Base-by-base conservation (phyloP, 2,113 vertebrate genomes). In the Podocnemis expansa region DNA sequence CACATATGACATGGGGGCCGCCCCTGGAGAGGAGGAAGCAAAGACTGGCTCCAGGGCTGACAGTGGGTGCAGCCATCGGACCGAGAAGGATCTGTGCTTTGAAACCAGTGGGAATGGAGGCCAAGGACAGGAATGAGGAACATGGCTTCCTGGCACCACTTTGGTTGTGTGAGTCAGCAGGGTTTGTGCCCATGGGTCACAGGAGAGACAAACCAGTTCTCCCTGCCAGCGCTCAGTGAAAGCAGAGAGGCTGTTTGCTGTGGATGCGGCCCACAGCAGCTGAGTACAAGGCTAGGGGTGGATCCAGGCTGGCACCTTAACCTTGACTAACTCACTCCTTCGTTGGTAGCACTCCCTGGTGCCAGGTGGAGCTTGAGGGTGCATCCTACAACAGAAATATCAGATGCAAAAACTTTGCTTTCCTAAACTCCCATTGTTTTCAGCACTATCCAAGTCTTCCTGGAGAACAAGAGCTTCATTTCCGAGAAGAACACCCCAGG, bases 281-380 rank as follows among this genome's bases (percentile, higher is more conserved):
- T 6, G 60, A 63, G 31, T 13, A 34, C 60, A 17, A 3, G 27
- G 14, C 60, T 7, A 12, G 11, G 27, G 29, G 3, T 47, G 12
- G 58, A 31, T 31, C 29, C 58, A 31, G 29, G 58, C 27, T 31
- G 29, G 6, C 27, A 2, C 58, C 3, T 60, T 60, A 60, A 60
- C 13, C 58, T 56, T 25, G 25, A 24, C 10, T 56, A 10, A 27
- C 55, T 56, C 47, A 51, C 10, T 51, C 8, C 3, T 8, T 51
- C 10, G 10, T 51, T 8, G 60, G 29, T 29, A 16, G 11, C 14
- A 7, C 58, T 63, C 67, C 3, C 54, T 84, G 14, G 17, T 22
- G 14, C 52, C n/a, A 34, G 54, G 34, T 55, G 0, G 19, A 1
- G 1, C 67, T 6, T 5, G 6, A 79, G 29, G 13, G 80, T 31